These are phyloP conservation scores for Stegostoma tigrinum DNA, from an alignment of 2,113 vertebrate species.

Conservation along the genomic window DNA sequence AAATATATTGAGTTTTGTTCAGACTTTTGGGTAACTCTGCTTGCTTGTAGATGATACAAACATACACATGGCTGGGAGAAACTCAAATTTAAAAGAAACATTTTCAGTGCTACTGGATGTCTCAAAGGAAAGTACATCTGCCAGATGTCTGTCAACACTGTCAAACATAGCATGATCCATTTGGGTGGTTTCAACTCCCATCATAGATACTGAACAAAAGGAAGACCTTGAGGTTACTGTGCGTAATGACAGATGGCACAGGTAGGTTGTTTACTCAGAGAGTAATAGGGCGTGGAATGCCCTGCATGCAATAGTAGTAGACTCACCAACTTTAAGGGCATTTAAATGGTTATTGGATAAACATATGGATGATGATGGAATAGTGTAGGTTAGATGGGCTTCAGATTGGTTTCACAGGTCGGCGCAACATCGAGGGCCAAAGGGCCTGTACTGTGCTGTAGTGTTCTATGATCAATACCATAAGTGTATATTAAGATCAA, in stretches of 20 bases:
- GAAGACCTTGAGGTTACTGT: not conserved
- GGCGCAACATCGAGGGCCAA: too few species aligned
- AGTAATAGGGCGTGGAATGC: too few species aligned
- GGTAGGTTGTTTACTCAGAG: too few species aligned
- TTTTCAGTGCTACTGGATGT: not conserved
- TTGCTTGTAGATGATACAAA: not conserved
- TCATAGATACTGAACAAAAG: not conserved
- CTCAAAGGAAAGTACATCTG: not conserved
- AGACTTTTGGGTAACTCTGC: not conserved
- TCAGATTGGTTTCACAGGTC: too few species aligned
- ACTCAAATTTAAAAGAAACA: not conserved
- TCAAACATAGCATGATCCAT: not conserved
- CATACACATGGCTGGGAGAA: not conserved
- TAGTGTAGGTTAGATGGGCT: too few species aligned
- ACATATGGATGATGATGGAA: too few species aligned
- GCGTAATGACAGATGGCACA: too few species aligned
- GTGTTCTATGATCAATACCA: not conserved
- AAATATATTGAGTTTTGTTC: too few species aligned
- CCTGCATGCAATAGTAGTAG: too few species aligned
- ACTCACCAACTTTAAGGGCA: too few species aligned
- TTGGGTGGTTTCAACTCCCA: not conserved
- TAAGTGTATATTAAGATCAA: not conserved
- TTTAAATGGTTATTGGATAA: too few species aligned
- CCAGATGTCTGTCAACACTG: not conserved
- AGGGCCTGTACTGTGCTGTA: too few species aligned